A percentile compares a stretch with the other conserved stretches of the same genome.
Conservation (phyloP, 2,113 vertebrate genomes). For the Hypocryptadius cinnamomeus region DNA sequence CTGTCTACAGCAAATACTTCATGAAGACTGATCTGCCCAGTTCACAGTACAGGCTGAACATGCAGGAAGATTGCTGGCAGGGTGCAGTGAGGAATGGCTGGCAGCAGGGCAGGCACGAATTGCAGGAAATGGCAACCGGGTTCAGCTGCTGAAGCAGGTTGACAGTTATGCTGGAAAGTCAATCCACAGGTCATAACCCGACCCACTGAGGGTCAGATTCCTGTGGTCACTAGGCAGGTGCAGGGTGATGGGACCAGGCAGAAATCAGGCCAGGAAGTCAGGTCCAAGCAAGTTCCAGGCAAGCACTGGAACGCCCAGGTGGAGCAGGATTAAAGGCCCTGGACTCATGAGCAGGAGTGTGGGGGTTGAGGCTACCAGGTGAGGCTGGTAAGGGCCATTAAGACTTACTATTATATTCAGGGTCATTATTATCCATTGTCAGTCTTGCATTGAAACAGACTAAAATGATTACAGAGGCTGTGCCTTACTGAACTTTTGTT, state of each 20-base stretch:
- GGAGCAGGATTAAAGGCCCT: not conserved
- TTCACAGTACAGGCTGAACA: not conserved
- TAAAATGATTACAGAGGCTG: not conserved
- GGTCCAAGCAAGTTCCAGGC: not conserved
- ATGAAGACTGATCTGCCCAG: not conserved
- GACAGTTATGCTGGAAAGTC: not conserved
- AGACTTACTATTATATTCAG: not conserved
- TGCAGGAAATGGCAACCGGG: not conserved
- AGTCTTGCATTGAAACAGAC: not conserved
- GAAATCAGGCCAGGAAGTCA: not conserved
- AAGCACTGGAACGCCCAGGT: not conserved
- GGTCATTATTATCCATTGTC: not conserved
- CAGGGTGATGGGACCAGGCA: not conserved
- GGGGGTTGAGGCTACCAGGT: not conserved
- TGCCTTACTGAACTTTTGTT: not conserved
- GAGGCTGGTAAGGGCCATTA: not conserved
- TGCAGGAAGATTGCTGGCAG: not conserved
- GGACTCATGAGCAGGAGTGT: not conserved
- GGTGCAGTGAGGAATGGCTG: not conserved
- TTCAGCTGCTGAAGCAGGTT: not conserved
- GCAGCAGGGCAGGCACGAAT: not conserved
- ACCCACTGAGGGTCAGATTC: not conserved
- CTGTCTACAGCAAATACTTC: not conserved
- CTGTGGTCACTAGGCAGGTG: not conserved
- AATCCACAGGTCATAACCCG: not conserved